These are phyloP conservation scores for Lysiphlebus fabarum DNA, from an alignment of 1,140 invertebrate species.

Conservation along the genomic window DNA sequence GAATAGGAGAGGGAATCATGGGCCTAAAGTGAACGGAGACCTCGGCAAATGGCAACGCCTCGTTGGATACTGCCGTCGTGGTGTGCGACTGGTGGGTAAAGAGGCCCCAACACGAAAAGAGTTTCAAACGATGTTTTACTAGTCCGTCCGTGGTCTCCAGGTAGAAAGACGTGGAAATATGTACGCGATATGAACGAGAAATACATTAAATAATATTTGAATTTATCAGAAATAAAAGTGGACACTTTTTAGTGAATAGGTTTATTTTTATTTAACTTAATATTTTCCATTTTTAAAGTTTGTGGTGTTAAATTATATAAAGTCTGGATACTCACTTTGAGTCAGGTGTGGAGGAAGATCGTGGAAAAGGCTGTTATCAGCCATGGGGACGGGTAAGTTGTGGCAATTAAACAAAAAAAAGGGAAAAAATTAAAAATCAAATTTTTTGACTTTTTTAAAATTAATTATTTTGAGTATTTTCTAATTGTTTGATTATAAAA, in stretches of 20 bases:
- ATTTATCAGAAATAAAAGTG: constrained; percentile 7
- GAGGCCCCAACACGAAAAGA: constrained; percentile 36
- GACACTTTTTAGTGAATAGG: constrained; percentile 6
- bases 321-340: constrained; percentile 9
- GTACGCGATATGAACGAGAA: not conserved
- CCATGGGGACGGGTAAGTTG: constrained; percentile 54
- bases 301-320: no score
- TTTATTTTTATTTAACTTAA: not conserved
- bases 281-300: constrained; percentile 1
- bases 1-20: not conserved
- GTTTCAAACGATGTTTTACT: constrained; percentile 35
- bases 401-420: constrained; percentile 4
- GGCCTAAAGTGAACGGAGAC: constrained; percentile 30
- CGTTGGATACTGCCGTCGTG: constrained; percentile 37
- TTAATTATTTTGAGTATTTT: not conserved
- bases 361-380: constrained; percentile 46
- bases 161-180: constrained; percentile 37
- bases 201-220: no score
- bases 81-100: constrained; percentile 32
- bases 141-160: constrained; percentile 52
- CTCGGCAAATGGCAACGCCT: constrained; percentile 39
- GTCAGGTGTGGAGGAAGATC: constrained; percentile 35
- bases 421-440: not conserved
- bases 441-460: constrained; percentile 4
- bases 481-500: not conserved